Percentiles rank a stretch among this genome's conserved stretches.
phyloP scores from a whole-genome alignment of 2,113 vertebrate genomes.

The Sceloporus tristichus region DNA sequence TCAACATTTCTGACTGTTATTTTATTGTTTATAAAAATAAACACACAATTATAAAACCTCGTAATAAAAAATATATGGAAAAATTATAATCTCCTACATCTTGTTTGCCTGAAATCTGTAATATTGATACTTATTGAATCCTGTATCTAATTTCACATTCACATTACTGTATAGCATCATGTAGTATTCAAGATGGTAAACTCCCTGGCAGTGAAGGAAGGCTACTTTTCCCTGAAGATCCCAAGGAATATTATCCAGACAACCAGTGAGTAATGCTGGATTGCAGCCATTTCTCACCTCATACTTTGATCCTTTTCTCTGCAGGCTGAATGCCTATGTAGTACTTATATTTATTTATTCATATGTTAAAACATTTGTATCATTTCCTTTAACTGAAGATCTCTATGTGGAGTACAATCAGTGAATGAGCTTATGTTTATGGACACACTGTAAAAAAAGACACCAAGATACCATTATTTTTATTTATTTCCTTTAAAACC shows the following conservation, averaged over 20 bases:
- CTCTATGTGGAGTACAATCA: neutral
- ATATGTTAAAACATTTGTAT: neutral
- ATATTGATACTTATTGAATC: slow-evolving; percentile 3
- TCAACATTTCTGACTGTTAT: neutral
- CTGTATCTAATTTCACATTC: slow-evolving; percentile 19
- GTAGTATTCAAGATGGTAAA: slow-evolving; percentile 72
- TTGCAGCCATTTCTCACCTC: neutral
- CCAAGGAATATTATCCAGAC: slow-evolving; percentile 73
- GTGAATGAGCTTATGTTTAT: too few species aligned
- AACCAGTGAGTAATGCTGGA: slow-evolving; percentile 79
- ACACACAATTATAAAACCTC: neutral
- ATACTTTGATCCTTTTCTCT: neutral
- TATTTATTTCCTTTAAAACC: neutral
- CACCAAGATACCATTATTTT: too few species aligned
- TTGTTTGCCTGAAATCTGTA: neutral
- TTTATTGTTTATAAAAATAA: neutral
- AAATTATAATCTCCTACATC: neutral
- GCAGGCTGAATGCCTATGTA: neutral
- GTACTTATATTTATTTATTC: neutral
- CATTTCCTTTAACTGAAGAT: neutral
- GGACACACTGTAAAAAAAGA: too few species aligned
- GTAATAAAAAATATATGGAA: neutral
- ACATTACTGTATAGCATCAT: slow-evolving; percentile 73
- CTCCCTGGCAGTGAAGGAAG: slow-evolving; percentile 71
- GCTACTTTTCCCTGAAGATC: slow-evolving; percentile 79